phyloP scores from a whole-genome alignment of 2,888 invertebrate species.

The Odontocolon sp. region DNA sequence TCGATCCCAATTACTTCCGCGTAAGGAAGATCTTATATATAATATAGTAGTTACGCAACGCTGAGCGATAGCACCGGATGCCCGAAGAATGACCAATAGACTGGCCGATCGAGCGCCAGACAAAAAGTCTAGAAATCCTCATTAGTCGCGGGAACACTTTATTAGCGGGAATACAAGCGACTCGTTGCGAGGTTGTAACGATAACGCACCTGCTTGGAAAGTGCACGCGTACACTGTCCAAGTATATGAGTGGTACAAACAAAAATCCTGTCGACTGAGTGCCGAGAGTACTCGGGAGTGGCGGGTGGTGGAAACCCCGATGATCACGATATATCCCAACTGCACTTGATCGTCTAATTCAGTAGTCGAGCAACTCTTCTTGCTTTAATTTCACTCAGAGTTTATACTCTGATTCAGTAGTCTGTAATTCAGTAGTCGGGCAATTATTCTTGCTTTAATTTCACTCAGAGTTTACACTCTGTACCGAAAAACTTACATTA shows the following conservation, averaged over 20 bases:
- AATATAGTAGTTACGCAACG: neutral
- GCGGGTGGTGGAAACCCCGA: conserved; percentile 62
- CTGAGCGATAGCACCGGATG: neutral
- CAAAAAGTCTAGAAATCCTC: neutral
- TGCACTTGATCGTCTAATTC: conserved; percentile 63
- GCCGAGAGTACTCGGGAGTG: too few species aligned
- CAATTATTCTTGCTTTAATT: neutral
- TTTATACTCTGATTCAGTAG: neutral
- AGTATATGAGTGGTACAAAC: conserved; percentile 16
- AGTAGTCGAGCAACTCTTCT: conserved; percentile 60
- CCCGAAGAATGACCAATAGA: neutral
- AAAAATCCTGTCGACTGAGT: conserved; percentile 27
- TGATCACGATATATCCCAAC: conserved; percentile 69
- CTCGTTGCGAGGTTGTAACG: conserved; percentile 11
- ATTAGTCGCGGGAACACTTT: neutral
- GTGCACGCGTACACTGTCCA: neutral
- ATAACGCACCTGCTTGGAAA: conserved; percentile 13
- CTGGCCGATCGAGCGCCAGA: neutral
- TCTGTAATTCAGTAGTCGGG: neutral
- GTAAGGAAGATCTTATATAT: neutral
- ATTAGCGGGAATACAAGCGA: neutral
- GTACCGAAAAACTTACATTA: neutral
- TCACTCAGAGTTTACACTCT: too few species aligned
- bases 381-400: conserved; percentile 26
- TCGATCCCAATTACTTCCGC: neutral